These are phyloP conservation scores for Apodemia duryi DNA, from an alignment of 2,888 invertebrate species.

Conservation along the genomic window DNA sequence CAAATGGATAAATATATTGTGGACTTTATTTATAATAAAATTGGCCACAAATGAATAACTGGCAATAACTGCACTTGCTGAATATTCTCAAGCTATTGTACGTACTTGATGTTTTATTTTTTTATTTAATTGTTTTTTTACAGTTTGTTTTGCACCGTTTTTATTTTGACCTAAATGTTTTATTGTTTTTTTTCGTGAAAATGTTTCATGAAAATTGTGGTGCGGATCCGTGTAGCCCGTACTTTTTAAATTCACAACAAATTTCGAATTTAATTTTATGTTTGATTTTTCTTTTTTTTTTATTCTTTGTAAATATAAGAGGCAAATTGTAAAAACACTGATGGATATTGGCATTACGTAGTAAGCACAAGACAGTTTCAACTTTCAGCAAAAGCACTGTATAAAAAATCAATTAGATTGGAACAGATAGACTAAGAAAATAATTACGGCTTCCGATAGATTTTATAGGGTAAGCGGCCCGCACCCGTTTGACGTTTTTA, in stretches of 20 bases:
- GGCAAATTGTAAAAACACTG: conserved; percentile 32
- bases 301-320: conserved; percentile 5
- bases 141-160: conserved; percentile 34
- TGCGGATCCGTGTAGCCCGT: conserved; percentile 32
- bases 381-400: conserved; percentile 9
- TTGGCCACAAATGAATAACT: conserved; percentile 50
- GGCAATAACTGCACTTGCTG: conserved; percentile 68
- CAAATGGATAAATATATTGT: conserved; percentile 15
- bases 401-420: conserved; percentile 8
- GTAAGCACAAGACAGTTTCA: conserved; percentile 34
- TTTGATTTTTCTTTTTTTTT: conserved; percentile 15
- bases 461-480: conserved; percentile 20
- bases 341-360: conserved; percentile 34
- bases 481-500: conserved; percentile 15
- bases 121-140: conserved; percentile 39
- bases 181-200: conserved; percentile 24
- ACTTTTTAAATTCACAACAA: conserved; percentile 7
- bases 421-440: conserved; percentile 4
- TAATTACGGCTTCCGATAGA: not conserved
- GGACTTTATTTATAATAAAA: conserved; percentile 66
- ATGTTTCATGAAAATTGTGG: conserved; percentile 25
- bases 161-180: conserved; percentile 27
- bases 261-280: conserved; percentile 10
- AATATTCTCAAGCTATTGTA: conserved; percentile 59
- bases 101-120: conserved; percentile 51